Evolutionary conservation across 1,140 invertebrate species (phyloP).

Genomic region (Brachionus angularis): DNA sequence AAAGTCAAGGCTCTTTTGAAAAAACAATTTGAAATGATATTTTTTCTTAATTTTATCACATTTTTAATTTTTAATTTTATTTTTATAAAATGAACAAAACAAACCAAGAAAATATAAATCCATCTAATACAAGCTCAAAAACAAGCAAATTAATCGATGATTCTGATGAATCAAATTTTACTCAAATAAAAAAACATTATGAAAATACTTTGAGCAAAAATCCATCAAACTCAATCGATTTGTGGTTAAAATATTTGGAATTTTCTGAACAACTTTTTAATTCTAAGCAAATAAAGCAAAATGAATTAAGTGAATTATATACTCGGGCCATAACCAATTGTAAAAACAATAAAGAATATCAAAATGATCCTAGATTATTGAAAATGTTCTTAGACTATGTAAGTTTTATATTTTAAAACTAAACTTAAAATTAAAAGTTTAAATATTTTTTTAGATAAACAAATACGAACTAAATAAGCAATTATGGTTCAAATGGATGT

Average conservation of each 20-base stretch:
- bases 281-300: neutral
- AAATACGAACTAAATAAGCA: neutral
- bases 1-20: too few relatives aligned
- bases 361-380: constrained; percentile 10
- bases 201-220: constrained; percentile 37
- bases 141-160: neutral
- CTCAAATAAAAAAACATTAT: neutral
- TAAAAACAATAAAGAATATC: constrained; percentile 21
- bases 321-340: constrained; percentile 1
- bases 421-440: neutral
- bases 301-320: constrained; percentile 6
- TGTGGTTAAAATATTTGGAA: constrained; percentile 22
- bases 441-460: neutral
- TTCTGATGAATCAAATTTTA: neutral
- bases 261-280: constrained; percentile 7
- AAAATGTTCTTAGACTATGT: constrained; percentile 16
- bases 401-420: neutral
- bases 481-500: constrained; percentile 21
- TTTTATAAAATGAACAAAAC: constrained; percentile 1
- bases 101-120: constrained; percentile 28
- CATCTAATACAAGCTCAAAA: neutral
- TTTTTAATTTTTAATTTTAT: too few relatives aligned
- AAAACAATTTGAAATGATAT: too few relatives aligned
- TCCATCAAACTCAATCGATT: constrained; percentile 4
- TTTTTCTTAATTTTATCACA: too few relatives aligned